These are phyloP conservation scores for Drosophila malerkotliana DNA, from an alignment of 1,140 invertebrate species.

Conservation along the genomic window DNA sequence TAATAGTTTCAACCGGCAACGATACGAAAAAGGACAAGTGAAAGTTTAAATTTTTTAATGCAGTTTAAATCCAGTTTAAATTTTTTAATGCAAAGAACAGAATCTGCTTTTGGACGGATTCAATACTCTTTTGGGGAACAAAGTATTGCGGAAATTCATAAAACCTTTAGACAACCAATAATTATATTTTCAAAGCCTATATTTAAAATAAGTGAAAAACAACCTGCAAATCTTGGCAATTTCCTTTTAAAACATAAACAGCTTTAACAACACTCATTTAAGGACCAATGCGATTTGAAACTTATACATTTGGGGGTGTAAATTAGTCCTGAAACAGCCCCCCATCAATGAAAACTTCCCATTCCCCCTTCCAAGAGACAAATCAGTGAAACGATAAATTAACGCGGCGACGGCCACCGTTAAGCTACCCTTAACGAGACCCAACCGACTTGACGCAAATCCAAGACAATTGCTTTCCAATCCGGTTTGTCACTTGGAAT, in stretches of 20 bases:
- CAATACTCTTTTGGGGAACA: too few relatives aligned
- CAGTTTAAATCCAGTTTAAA: too few relatives aligned
- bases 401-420: constrained; percentile 49
- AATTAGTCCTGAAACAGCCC: constrained; percentile 27
- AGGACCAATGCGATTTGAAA: constrained; percentile 4
- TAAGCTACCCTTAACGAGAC: constrained; percentile 57
- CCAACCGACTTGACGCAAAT: constrained; percentile 63
- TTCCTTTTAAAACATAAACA: neutral
- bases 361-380: constrained; percentile 11
- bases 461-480: constrained; percentile 83
- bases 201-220: too few relatives aligned
- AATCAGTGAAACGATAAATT: constrained; percentile 80
- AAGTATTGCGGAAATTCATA: too few relatives aligned
- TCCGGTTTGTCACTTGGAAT: constrained; percentile 54
- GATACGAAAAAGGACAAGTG: too few relatives aligned
- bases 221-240: too few relatives aligned
- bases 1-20: too few relatives aligned
- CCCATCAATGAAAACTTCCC: neutral
- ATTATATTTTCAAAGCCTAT: too few relatives aligned
- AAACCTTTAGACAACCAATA: too few relatives aligned
- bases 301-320: constrained; percentile 32
- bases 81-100: too few relatives aligned
- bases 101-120: too few relatives aligned
- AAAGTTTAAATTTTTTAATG: too few relatives aligned
- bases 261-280: constrained; percentile 3